A percentile compares a stretch with the other conserved stretches of the same genome.
Evolutionary conservation across 2,797 vertebrate species (phyloP).

Genomic region (Capromys pilorides): DNA sequence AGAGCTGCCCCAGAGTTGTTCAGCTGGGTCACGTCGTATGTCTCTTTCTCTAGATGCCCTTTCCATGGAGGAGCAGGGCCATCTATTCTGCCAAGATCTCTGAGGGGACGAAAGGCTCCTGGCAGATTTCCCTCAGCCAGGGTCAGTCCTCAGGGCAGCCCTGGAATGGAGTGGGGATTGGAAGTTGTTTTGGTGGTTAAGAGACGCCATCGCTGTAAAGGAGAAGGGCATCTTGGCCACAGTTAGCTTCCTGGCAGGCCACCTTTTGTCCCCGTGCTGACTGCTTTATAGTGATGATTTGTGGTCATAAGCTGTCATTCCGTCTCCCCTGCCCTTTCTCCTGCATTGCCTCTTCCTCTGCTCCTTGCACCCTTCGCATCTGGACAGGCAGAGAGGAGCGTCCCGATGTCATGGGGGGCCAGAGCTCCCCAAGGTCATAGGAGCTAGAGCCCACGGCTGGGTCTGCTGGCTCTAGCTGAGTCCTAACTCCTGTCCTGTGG

Average conservation of each 20-base stretch:
- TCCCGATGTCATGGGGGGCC: neutral
- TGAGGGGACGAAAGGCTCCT: neutral
- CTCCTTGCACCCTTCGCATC: rapidly evolving
- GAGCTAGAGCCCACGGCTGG: neutral
- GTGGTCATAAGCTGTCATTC: rapidly evolving
- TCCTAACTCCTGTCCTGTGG: neutral
- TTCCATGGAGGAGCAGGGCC: neutral
- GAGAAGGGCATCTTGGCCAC: neutral
- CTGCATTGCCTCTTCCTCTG: neutral
- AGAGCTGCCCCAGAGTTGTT: neutral
- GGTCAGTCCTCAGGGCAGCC: neutral
- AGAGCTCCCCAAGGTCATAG: neutral
- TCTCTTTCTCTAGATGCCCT: neutral
- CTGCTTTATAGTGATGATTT: neutral
- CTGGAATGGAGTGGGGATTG: neutral
- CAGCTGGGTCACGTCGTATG: neutral
- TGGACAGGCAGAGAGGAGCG: neutral
- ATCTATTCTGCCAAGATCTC: neutral
- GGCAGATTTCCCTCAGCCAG: neutral
- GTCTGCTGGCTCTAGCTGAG: neutral
- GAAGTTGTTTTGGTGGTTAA: neutral
- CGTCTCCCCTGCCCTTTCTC: rapidly evolving
- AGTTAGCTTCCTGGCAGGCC: too few species aligned
- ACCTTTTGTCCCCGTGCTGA: rapidly evolving
- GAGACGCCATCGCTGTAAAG: neutral